Base-by-base conservation (phyloP, 2,888 invertebrate species). In the Galerucella pusilla region DNA sequence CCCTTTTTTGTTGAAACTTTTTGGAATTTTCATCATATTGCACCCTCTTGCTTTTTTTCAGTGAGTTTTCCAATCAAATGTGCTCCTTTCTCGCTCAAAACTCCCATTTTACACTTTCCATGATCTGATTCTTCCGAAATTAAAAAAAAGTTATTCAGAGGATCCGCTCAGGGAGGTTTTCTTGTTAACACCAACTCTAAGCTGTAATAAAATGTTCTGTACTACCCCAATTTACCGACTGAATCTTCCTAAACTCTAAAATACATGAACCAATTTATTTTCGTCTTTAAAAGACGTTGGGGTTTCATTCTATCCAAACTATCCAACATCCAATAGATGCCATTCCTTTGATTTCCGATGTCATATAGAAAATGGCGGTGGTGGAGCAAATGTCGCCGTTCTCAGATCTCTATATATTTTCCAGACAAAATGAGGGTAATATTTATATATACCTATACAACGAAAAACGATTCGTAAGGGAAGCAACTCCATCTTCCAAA, bases 331-430 rank as follows among this genome's bases (percentile, higher is more conserved):
- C 71, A 71, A 71, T 64, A 61, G 28, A 28, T 28, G 2, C 42
- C 42, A 54, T 71, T 71, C 52, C 61, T 25, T 61, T 52, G 71
- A 71, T 71, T 46, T 64, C 64, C 64, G 63, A 71, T 49, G 63
- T 42, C 25, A 42, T 63, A 49, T 11, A 63, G 71, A 63, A 64
- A 46, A 71, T 63, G 25, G 52, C 64, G 7, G 35, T 42, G 35
- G 71, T 5, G 35, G 11, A 63, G 14, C 35, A 63, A 63, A 63
- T 63, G 63, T 42, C 35, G 35, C 35, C 35, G 1, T 63, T 63
- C 35, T 2, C 14, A 35, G 63, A 35, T 63, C 35, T 63, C 49
- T 46, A 60, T 45, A 61, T 42, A 42, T 9, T 7, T 42, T 42
- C 35, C 35, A 67, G 72, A 63, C 60, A 25, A 67, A 72, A 72